phyloP scores from a whole-genome alignment of 2,888 invertebrate genomes.

The Platycheirus albimanus region DNA sequence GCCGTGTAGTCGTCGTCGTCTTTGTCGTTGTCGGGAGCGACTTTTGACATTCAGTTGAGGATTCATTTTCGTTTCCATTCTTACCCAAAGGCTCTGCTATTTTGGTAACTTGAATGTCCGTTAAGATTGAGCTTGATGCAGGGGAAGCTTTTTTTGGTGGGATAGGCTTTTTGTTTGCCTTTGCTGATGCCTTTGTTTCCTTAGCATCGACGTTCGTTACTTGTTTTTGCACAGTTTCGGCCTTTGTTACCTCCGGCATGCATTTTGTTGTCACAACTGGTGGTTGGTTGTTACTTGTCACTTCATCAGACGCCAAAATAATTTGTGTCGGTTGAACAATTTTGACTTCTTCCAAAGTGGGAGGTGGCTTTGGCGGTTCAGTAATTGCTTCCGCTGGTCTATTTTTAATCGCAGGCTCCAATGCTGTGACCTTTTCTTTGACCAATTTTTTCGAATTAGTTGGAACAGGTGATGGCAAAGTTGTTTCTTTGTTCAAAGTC shows the following conservation, averaged over 20 bases:
- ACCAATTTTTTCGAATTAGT: background rate
- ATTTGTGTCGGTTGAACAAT: background rate
- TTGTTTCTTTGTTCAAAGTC: conserved; percentile 11
- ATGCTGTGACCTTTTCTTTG: background rate
- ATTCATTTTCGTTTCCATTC: conserved; percentile 30
- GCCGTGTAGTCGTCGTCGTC: too few species aligned
- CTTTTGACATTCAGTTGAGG: conserved; percentile 44
- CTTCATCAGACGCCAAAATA: too few species aligned
- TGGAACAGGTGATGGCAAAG: conserved; percentile 2
- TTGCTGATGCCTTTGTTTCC: conserved; percentile 24
- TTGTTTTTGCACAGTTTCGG: background rate
- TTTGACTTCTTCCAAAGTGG: background rate
- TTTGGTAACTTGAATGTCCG: background rate
- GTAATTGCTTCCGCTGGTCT: background rate
- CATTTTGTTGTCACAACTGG: background rate
- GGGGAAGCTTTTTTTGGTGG: conserved; percentile 31
- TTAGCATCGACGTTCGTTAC: background rate
- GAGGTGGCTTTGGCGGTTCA: background rate
- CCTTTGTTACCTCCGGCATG: background rate
- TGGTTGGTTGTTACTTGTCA: background rate
- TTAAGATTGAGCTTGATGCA: background rate
- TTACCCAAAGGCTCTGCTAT: background rate
- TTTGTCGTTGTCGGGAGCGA: conserved; percentile 49
- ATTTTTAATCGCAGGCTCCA: background rate
- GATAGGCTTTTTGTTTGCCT: conserved; percentile 4